Evolutionary conservation across 2,797 vertebrate species (phyloP).

Genomic region (Dromococcyx pavoninus): DNA sequence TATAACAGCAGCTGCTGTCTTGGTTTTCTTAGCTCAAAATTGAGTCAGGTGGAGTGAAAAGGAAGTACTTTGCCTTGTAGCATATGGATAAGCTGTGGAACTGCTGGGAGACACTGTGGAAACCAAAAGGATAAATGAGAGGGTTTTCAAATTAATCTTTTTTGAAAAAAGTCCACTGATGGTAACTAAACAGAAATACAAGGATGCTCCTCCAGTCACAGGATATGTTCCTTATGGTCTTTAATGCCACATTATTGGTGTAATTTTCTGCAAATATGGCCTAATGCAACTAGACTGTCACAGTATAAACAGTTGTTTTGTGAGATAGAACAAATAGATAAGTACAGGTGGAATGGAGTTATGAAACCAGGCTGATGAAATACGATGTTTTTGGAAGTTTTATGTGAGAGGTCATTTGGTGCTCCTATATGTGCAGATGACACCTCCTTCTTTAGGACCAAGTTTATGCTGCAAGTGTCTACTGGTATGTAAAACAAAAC

Average conservation of each 20-base stretch:
- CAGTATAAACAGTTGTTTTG: background rate
- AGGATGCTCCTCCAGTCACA: background rate
- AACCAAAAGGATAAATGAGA: background rate
- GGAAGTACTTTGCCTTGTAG: background rate
- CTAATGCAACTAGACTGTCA: background rate
- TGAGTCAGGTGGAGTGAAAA: background rate
- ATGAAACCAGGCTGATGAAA: slow-evolving; percentile 7
- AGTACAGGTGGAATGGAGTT: background rate
- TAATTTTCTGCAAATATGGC: background rate
- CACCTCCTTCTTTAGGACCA: background rate
- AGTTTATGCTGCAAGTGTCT: background rate
- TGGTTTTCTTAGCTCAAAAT: background rate
- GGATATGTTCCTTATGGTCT: background rate
- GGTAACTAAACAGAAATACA: background rate
- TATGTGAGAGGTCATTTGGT: background rate
- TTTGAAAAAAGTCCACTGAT: background rate
- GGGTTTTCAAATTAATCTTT: background rate
- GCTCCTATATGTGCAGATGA: background rate
- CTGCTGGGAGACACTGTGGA: background rate
- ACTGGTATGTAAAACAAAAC: background rate
- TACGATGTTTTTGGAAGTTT: background rate
- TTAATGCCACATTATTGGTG: background rate
- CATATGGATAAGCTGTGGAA: background rate
- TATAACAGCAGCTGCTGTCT: background rate
- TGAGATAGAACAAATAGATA: background rate